phyloP scores from a whole-genome alignment of 2,888 invertebrate species.

The Drosophila tripunctata region DNA sequence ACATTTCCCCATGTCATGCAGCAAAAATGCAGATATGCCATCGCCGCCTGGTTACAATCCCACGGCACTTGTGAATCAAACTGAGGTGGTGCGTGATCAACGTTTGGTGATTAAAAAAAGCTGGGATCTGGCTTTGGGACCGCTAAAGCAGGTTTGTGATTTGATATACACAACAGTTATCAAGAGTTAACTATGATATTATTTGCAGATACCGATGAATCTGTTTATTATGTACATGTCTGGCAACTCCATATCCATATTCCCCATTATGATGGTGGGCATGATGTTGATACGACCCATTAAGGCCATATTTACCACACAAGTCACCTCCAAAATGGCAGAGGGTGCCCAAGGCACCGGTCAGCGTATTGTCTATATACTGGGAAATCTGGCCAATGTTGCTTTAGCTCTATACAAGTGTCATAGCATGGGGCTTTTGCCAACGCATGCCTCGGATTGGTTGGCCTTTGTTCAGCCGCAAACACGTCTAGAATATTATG shows the following conservation, averaged over 20 bases:
- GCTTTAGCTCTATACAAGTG: constrained; percentile 97
- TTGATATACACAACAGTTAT: too few relatives aligned
- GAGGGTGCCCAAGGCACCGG: constrained; percentile 95
- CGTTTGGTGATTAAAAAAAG: constrained; percentile 96
- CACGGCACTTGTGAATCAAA: constrained; percentile 89
- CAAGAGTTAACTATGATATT: neutral
- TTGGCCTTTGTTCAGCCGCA: constrained; percentile 97
- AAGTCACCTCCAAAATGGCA: constrained; percentile 96
- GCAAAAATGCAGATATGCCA: constrained; percentile 86
- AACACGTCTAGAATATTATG: constrained; percentile 92
- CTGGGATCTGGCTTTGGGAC: constrained; percentile 98
- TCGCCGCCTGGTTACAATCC: constrained; percentile 94
- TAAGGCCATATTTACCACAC: constrained; percentile 96
- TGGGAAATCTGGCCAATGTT: constrained; percentile 97
- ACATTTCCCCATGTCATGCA: constrained; percentile 35
- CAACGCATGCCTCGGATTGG: constrained; percentile 99
- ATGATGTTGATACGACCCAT: constrained; percentile 99
- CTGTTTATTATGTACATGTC: constrained; percentile 99
- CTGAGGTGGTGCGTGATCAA: constrained; percentile 92
- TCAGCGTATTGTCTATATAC: constrained; percentile 96
- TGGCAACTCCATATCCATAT: constrained; percentile 99
- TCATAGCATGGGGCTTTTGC: constrained; percentile 98
- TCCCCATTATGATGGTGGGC: constrained; percentile 99
- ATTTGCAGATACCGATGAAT: constrained; percentile 94
- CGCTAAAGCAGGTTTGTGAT: constrained; percentile 91